A percentile compares a stretch with the other conserved stretches of the same genome.
Conservation (phyloP, 2,113 vertebrate genomes). For the Zosterops japonicus region DNA sequence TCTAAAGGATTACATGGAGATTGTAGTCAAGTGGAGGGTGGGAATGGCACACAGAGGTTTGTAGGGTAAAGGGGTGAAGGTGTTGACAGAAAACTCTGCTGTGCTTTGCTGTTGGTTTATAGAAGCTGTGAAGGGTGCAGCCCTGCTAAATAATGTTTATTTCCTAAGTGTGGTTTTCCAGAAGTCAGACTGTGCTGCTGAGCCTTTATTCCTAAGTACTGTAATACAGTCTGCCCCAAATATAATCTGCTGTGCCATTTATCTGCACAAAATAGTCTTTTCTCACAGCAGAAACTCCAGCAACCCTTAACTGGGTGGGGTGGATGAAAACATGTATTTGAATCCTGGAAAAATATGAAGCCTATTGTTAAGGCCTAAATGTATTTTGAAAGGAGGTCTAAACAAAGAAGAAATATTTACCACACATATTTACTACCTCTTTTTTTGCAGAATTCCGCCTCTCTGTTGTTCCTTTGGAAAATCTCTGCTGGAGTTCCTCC, state of each 20-base stretch:
- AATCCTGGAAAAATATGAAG: constrained; percentile 36
- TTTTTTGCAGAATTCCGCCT: not conserved
- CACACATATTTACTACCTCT: not conserved
- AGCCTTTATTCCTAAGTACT: not conserved
- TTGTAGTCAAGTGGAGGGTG: not conserved
- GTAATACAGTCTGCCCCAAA: not conserved
- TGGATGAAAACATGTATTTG: not conserved
- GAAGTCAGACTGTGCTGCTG: not conserved
- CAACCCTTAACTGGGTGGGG: not conserved
- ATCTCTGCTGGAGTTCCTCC: not conserved
- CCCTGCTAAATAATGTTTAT: not conserved
- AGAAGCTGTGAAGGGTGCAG: not conserved
- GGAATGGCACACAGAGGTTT: not conserved
- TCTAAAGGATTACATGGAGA: not conserved
- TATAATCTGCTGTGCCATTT: not conserved
- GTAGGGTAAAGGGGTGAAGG: not conserved
- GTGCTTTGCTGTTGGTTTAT: not conserved
- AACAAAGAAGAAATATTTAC: constrained; percentile 4
- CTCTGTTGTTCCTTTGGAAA: not conserved
- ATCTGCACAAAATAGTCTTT: constrained; percentile 28
- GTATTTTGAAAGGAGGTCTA: not conserved
- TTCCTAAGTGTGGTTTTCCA: not conserved
- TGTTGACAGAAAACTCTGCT: not conserved
- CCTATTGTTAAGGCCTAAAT: constrained; percentile 8
- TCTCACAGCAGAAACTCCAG: not conserved